Percentiles rank a stretch among this genome's conserved stretches.
phyloP scores from a whole-genome alignment of 2,888 invertebrate genomes.

The Oxycera nigricornis region DNA sequence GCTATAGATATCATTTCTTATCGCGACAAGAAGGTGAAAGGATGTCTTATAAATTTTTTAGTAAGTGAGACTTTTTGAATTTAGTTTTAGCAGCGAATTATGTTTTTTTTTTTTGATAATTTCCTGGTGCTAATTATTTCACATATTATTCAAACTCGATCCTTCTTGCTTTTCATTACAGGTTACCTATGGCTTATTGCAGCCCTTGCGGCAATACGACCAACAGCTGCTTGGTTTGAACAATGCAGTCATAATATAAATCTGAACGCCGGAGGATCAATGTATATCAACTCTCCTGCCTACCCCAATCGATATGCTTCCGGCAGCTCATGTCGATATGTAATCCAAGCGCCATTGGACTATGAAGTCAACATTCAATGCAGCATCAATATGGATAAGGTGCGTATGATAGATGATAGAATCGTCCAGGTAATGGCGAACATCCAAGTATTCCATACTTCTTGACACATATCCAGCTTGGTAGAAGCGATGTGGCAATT shows the following conservation, averaged over 20 bases:
- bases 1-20: conserved; percentile 32
- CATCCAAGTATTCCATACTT: too few relatives aligned
- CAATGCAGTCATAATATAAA: conserved; percentile 20
- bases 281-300: conserved; percentile 54
- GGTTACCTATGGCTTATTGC: neutral
- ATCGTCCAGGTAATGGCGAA: too few relatives aligned
- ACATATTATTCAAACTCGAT: neutral
- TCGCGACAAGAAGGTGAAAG: conserved; percentile 33
- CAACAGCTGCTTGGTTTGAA: conserved; percentile 34
- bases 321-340: conserved; percentile 58
- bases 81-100: neutral
- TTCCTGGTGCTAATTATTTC: too few relatives aligned
- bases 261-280: conserved; percentile 48
- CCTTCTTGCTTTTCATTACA: too few relatives aligned
- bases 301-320: conserved; percentile 54
- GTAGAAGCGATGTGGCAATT: too few relatives aligned
- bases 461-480: too few relatives aligned
- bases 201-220: neutral
- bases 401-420: too few relatives aligned
- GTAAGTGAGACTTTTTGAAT: neutral
- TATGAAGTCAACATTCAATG: conserved; percentile 53
- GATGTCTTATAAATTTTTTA: conserved; percentile 35
- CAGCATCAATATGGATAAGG: conserved; percentile 52
- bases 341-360: conserved; percentile 54
- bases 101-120: too few relatives aligned